Evolutionary conservation across 2,888 invertebrate species (phyloP), one percentile per base, ranked within the genome.

Genomic region (Allophyes oxyacanthae): DNA sequence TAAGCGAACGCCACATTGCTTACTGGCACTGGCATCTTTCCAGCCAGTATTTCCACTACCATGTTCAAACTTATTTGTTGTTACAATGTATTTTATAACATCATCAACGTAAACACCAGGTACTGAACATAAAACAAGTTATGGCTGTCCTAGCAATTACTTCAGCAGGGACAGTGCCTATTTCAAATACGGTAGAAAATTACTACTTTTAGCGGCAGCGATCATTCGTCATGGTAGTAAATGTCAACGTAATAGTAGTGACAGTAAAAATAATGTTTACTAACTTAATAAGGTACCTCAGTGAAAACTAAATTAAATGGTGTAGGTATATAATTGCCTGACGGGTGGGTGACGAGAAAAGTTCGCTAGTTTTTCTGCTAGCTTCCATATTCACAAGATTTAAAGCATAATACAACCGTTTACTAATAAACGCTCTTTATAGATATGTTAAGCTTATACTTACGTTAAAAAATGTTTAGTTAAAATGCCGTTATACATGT

Each of bases 131-230:
- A 58, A 68, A 72, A 55, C 37, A 4, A 30, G 54, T 59, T 53
- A 64, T 38, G 48, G 28, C 48, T 44, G 41, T 40, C 49, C 48
- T 25, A 37, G 61, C 44, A 58, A 68, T 71, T 68, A 58, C 69
- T 61, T 60, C 25, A 14, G 11, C 6, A 41, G 44, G 37, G 53
- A 55, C 20, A 43, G 43, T 52, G n/a, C n/a, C n/a, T n/a, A 48
- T 61, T 64, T 55, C 43, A 52, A 68, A 64, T 72, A 56, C 46
- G 42, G 46, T 51, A 64, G 61, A 54, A 72, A n/a, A 58, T 55
- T 44, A 25, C 28, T 53, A 44, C 44, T 33, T 37, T 26, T 11
- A 20, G 1, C 25, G 28, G 3, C 14, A 14, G 36, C 28, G 38
- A 37, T 45, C 13, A 54, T 45, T 66, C 28, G 36, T 66, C 14